Evolutionary conservation across 2,888 invertebrate species (phyloP).

Genomic region (Drosophila ezoana): DNA sequence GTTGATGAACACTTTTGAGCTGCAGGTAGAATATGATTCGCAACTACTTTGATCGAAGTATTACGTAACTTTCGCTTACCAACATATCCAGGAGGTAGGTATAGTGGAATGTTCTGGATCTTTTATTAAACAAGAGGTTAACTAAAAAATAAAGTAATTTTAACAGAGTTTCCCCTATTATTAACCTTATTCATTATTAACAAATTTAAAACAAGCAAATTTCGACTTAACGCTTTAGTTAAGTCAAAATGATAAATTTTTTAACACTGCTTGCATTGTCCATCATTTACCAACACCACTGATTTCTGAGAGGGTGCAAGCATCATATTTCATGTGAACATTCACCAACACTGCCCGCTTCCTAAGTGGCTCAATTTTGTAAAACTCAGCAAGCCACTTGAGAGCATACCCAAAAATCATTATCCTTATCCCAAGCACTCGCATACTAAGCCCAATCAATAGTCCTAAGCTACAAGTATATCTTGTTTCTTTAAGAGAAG

Average conservation of each 20-base stretch:
- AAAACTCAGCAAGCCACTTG: slow-evolving; percentile 44
- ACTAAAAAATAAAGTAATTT: too few species aligned
- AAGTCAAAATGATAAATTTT: too few species aligned
- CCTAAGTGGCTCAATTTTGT: slow-evolving; percentile 31
- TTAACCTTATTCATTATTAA: too few species aligned
- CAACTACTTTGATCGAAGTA: slow-evolving; percentile 9
- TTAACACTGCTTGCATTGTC: not conserved
- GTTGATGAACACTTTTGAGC: not conserved
- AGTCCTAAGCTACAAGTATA: slow-evolving; percentile 14
- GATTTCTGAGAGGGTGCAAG: not conserved
- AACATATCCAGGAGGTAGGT: not conserved
- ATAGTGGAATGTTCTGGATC: too few species aligned
- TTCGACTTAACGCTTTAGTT: too few species aligned
- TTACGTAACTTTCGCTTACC: not conserved
- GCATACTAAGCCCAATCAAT: slow-evolving; percentile 14
- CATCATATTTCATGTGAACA: not conserved
- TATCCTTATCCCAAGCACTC: slow-evolving; percentile 46
- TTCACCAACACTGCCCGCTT: slow-evolving; percentile 14
- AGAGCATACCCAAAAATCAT: slow-evolving; percentile 33
- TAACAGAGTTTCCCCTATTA: too few species aligned
- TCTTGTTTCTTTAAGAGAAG: slow-evolving; percentile 16
- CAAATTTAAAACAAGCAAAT: too few species aligned
- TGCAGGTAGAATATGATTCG: not conserved
- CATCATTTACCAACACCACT: slow-evolving; percentile 7
- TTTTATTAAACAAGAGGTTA: too few species aligned